Evolutionary conservation across 2,113 vertebrate genomes (phyloP).

Genomic region (Circaetus gallicus): DNA sequence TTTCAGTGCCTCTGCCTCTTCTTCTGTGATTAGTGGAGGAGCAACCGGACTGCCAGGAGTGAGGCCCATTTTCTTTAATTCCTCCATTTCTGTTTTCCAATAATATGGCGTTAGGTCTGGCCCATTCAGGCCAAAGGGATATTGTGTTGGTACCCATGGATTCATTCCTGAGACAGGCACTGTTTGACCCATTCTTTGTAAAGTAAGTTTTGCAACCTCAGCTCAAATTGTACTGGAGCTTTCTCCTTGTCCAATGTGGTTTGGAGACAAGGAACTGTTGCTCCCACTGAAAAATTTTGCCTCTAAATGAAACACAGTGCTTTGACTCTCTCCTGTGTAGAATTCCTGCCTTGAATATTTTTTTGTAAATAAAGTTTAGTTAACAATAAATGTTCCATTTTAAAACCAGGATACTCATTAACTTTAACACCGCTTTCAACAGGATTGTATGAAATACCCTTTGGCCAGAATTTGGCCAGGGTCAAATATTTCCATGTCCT

Average conservation of each 20-base stretch:
- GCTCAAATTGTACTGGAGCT: neutral
- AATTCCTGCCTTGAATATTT: neutral
- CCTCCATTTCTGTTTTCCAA: neutral
- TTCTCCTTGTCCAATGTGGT: neutral
- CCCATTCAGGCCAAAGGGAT: neutral
- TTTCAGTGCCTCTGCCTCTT: neutral
- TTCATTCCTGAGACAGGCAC: neutral
- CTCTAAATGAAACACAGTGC: neutral
- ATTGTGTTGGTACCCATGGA: neutral
- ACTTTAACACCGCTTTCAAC: neutral
- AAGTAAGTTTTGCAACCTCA: neutral
- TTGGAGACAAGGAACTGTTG: neutral
- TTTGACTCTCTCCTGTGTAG: neutral
- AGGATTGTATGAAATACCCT: neutral
- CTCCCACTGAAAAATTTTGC: neutral
- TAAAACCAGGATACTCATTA: neutral
- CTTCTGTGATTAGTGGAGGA: neutral
- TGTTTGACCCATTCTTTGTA: neutral
- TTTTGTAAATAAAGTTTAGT: neutral
- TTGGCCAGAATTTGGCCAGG: neutral
- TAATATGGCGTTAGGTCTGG: neutral
- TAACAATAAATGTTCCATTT: neutral
- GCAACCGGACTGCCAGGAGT: neutral
- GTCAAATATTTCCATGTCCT: neutral
- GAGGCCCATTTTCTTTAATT: neutral